phyloP scores from a whole-genome alignment of 2,113 vertebrate species.

The Hydropotes inermis region DNA sequence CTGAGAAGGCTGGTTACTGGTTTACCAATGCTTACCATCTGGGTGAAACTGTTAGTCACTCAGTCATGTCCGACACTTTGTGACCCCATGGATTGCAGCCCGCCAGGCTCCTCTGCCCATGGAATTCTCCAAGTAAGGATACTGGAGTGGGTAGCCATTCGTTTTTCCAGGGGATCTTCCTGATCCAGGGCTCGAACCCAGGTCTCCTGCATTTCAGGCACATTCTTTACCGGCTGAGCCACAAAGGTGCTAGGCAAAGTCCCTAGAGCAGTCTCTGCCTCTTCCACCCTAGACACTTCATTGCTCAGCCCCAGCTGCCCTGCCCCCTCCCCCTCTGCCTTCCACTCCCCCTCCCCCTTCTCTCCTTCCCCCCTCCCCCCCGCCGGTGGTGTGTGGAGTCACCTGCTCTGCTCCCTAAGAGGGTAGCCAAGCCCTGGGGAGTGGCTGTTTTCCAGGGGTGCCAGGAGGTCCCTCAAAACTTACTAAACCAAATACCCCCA shows the following conservation, averaged over 20 bases:
- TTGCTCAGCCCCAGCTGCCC: background rate
- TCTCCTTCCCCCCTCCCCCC: fast-evolving
- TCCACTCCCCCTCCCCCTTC: fast-evolving
- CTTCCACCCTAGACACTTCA: background rate
- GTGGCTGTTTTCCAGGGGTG: background rate
- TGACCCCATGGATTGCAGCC: background rate
- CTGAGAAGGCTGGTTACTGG: too few relatives aligned
- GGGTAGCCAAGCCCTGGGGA: background rate
- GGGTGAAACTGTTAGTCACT: background rate
- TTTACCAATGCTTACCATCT: background rate
- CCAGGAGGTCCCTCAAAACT: background rate
- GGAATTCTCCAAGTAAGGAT: background rate
- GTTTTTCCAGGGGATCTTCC: background rate
- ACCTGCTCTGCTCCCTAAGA: background rate
- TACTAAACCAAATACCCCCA: background rate
- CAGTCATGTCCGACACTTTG: background rate
- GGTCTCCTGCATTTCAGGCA: background rate
- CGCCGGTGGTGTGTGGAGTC: background rate
- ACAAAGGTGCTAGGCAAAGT: background rate
- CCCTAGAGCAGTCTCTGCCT: background rate
- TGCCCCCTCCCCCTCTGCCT: background rate
- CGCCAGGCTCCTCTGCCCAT: background rate
- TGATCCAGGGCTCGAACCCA: background rate
- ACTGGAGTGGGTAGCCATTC: background rate
- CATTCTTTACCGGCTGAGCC: background rate